Evolutionary conservation across 2,888 invertebrate genomes (phyloP), one percentile per base, ranked within the genome.

Genomic region (Pristionchus japonicus): DNA sequence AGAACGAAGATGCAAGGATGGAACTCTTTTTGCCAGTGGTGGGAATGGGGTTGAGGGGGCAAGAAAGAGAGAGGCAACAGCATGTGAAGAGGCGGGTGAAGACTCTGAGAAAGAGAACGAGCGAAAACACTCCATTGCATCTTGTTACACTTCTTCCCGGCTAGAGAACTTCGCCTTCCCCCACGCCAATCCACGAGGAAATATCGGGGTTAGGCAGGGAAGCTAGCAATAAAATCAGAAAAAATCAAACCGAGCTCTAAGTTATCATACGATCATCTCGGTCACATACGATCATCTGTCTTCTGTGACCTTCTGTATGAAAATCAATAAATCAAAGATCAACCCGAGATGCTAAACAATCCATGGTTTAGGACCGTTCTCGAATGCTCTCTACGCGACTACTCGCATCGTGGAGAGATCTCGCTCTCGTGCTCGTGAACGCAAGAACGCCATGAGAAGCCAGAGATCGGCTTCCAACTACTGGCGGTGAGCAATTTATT

Each of bases 391-490:
- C 47, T 94, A 94, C 87, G 91, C 94, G 11, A 93, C 94, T 20
- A 92, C 91, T 74, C 91, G 94, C 11, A 90, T 94, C 89, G 90
- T 94, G 61, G 94, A 94, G 89, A 93, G 94, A 83, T 93, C 93
- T 17, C 93, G 94, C 88, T 92, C 93, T 74, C 93, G 94, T 52
- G 93, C 94, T 85, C 93, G 94, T 89, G 93, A 94, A 92, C 93
- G 94, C 84, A 91, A 91, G 40, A 92, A 92, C 82, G 94, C 94
- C 34, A 90, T 94, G 91, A 92, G 94, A 83, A 91, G 92, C 13
- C 93, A 93, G 88, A 89, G 94, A 74, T 93, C 93, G 0, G 91
- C 94, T 47, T 91, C 92, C 74, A 93, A 94, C 90, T 94, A 94
- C 90, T 91, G 91, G 89, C 90, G 91, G 91, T 92, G 13, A 47